These are phyloP conservation scores for Drosophila nikananu DNA, from an alignment of 1,140 invertebrate species.

Conservation along the genomic window DNA sequence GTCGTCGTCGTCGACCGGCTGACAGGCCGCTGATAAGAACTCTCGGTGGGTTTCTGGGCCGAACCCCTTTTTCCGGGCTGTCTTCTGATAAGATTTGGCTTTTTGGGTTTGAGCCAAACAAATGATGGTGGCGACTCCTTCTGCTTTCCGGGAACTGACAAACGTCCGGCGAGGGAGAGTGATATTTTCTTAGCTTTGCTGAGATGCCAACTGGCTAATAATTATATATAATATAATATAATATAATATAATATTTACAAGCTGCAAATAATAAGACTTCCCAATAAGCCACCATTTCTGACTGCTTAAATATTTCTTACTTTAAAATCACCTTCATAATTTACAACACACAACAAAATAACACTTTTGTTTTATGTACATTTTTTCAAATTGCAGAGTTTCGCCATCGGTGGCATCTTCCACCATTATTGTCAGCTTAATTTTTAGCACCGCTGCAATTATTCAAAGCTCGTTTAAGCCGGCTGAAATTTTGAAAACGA, in stretches of 20 bases:
- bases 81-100: conserved; percentile 65
- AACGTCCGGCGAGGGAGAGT: not conserved
- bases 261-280: too few relatives aligned
- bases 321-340: too few relatives aligned
- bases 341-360: too few relatives aligned
- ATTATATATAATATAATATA: too few relatives aligned
- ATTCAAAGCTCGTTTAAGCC: conserved; percentile 41
- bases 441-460: conserved; percentile 35
- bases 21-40: conserved; percentile 69
- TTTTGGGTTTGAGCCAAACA: conserved; percentile 68
- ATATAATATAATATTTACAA: too few relatives aligned
- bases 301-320: too few relatives aligned
- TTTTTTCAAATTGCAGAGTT: not conserved
- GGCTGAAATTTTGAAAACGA: not conserved
- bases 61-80: conserved; percentile 21
- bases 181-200: not conserved
- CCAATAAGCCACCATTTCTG: too few relatives aligned
- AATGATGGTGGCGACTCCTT: conserved; percentile 48
- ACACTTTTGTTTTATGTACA: not conserved
- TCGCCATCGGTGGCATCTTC: conserved; percentile 1
- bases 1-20: conserved; percentile 38
- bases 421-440: conserved; percentile 40
- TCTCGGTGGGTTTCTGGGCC: conserved; percentile 46
- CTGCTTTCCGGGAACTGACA: not conserved
- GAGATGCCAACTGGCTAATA: too few relatives aligned